Conservation (phyloP, 2,888 invertebrate species). For the Nudaria mundana region DNA sequence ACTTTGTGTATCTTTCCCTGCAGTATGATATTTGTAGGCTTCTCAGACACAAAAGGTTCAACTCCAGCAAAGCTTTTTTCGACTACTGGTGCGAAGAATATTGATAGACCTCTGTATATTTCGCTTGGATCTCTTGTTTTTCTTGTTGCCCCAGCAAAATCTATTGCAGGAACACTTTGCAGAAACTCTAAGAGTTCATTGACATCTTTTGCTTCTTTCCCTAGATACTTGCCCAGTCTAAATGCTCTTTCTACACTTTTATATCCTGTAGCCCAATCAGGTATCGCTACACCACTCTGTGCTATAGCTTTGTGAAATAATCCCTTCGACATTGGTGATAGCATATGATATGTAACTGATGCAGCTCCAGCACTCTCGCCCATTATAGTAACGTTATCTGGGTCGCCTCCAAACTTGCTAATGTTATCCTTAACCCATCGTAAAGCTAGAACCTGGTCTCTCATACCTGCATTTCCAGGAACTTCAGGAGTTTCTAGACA, state of each 20-base stretch:
- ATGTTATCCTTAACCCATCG: conserved; percentile 58
- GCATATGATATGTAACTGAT: conserved; percentile 57
- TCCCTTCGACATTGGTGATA: conserved; percentile 62
- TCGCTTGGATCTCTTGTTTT: conserved; percentile 48
- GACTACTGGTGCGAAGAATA: conserved; percentile 51
- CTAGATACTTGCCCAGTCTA: conserved; percentile 47
- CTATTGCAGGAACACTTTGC: conserved; percentile 40
- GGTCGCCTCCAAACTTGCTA: conserved; percentile 53
- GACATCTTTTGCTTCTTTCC: conserved; percentile 47
- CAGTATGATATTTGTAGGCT: conserved; percentile 42
- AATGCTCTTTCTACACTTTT: conserved; percentile 47
- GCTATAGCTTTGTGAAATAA: conserved; percentile 62
- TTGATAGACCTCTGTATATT: conserved; percentile 44
- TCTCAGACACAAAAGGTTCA: conserved; percentile 46
- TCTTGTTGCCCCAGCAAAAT: conserved; percentile 39
- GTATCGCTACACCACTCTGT: conserved; percentile 58
- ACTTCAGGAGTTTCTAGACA: conserved; percentile 50
- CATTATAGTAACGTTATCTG: conserved; percentile 58
- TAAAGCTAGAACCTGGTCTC: conserved; percentile 58
- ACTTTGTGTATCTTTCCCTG: conserved; percentile 43
- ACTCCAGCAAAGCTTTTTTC: conserved; percentile 48
- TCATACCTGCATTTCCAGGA: conserved; percentile 64
- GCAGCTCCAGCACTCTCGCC: conserved; percentile 67
- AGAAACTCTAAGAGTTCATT: conserved; percentile 46
- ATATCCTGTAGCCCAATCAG: conserved; percentile 46